Conservation (phyloP, 2,797 vertebrate species). For the Lacerta bilineata region DNA sequence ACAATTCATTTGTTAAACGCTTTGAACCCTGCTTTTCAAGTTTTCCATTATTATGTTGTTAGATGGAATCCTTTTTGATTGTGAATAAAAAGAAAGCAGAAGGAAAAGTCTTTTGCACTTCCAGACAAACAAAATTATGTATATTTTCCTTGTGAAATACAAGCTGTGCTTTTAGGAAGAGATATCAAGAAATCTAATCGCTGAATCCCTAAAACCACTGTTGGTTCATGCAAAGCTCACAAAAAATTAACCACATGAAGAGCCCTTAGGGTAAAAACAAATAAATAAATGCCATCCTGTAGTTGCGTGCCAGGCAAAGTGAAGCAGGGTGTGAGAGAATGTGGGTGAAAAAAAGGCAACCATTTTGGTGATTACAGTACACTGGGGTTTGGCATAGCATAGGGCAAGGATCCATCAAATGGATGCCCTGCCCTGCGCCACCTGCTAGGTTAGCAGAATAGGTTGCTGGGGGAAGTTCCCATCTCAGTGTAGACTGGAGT, state of each 20-base stretch:
- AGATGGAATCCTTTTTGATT: slow-evolving; percentile 27
- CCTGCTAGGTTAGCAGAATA: no score
- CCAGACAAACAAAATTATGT: slow-evolving; percentile 16
- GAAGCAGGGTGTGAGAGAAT: no score
- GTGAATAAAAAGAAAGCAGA: not conserved
- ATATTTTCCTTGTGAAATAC: slow-evolving; percentile 54
- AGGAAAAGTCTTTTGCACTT: not conserved
- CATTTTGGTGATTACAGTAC: no score
- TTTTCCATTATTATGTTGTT: not conserved
- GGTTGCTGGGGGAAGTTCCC: no score
- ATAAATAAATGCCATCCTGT: not conserved
- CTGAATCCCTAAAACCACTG: not conserved
- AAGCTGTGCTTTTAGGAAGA: not conserved
- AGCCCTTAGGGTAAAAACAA: not conserved
- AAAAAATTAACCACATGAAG: not conserved
- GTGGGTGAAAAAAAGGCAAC: no score
- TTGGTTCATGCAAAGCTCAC: not conserved
- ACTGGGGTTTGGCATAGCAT: no score
- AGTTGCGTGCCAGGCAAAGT: not conserved
- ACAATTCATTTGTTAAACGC: slow-evolving; percentile 32
- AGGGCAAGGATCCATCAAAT: no score
- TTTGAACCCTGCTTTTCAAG: slow-evolving; percentile 4
- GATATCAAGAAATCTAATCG: slow-evolving; percentile 34
- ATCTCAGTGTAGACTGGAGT: no score
- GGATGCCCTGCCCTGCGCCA: no score